Conservation (phyloP, 2,888 invertebrate species). For the Tethea ocularis region DNA sequence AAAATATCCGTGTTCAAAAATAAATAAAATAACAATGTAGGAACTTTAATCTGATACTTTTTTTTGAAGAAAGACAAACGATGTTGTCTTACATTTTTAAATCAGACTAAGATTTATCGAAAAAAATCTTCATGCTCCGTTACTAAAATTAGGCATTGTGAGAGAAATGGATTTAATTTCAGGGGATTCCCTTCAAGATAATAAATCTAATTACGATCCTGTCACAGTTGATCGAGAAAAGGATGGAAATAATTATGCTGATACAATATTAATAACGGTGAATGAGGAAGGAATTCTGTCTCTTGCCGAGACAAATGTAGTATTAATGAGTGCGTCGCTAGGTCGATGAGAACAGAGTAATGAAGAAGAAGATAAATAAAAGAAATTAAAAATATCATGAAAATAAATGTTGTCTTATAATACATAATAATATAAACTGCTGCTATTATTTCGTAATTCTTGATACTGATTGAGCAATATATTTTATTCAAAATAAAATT, state of each 20-base stretch:
- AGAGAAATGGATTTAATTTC: conserved; percentile 18
- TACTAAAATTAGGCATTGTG: background rate
- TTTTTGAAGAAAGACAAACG: conserved; percentile 10
- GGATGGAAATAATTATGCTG: conserved; percentile 63
- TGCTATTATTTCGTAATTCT: no score
- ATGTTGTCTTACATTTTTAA: background rate
- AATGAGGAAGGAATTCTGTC: conserved; percentile 72
- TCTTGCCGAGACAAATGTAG: conserved; percentile 74
- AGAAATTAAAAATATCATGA: background rate
- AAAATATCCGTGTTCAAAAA: no score
- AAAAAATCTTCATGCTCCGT: background rate
- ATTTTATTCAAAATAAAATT: no score
- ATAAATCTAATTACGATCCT: conserved; percentile 59
- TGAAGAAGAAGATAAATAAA: conserved; percentile 8
- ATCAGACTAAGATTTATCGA: background rate
- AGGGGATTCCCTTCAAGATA: conserved; percentile 36
- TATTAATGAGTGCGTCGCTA: conserved; percentile 74
- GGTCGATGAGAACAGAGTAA: conserved; percentile 38
- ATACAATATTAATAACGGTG: conserved; percentile 75
- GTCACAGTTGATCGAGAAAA: conserved; percentile 59
- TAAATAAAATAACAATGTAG: no score
- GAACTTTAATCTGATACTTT: no score
- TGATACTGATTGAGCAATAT: no score
- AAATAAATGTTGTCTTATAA: background rate
- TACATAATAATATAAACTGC: no score